Evolutionary conservation across 2,888 invertebrate genomes (phyloP).

Genomic region (Cheilosia vulpina): DNA sequence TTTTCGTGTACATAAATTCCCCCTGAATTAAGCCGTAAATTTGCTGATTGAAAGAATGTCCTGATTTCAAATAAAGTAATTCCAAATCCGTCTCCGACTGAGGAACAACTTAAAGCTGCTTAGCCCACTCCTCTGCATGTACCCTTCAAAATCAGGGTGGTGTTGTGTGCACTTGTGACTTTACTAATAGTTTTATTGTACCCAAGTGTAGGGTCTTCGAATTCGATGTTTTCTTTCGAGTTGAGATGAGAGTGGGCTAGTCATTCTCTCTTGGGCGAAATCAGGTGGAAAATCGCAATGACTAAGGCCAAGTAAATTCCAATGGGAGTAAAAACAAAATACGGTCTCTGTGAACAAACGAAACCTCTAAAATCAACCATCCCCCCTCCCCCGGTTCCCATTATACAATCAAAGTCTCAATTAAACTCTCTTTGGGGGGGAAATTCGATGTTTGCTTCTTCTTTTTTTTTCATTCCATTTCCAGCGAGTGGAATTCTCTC

Average conservation of each 20-base stretch:
- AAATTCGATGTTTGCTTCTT: conserved; percentile 44
- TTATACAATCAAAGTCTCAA: conserved; percentile 46
- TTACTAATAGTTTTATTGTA: conserved; percentile 41
- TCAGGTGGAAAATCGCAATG: conserved; percentile 5
- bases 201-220: conserved; percentile 36
- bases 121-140: too few species aligned
- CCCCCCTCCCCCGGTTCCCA: not conserved
- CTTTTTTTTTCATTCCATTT: not conserved
- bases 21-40: not conserved
- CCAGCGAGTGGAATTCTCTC: conserved; percentile 22
- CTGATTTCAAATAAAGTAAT: too few species aligned
- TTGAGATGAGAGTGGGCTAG: not conserved
- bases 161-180: conserved; percentile 15
- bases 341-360: conserved; percentile 1
- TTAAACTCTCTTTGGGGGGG: conserved; percentile 17
- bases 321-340: conserved; percentile 21
- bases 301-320: conserved; percentile 37
- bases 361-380: not conserved
- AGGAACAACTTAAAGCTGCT: too few species aligned
- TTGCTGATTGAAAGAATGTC: too few species aligned
- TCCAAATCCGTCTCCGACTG: too few species aligned
- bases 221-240: conserved; percentile 41
- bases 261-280: not conserved
- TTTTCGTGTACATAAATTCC: not conserved
- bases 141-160: not conserved